Evolutionary conservation across 2,113 vertebrate species (phyloP), one percentile per base, ranked within the genome.

Genomic region (Saguinus midas): DNA sequence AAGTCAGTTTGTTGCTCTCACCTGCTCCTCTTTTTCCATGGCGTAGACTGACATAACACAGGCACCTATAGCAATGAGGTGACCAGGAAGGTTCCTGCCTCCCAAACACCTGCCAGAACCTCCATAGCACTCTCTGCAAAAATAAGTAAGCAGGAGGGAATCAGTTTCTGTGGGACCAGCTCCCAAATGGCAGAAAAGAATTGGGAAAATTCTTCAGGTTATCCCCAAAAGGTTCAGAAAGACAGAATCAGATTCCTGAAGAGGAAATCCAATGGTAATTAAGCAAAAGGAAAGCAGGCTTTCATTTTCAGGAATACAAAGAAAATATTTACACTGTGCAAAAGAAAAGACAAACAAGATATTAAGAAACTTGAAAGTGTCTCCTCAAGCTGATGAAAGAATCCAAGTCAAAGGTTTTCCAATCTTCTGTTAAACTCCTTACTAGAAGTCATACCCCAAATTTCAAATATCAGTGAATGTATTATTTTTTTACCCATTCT

Each of bases 101-200:
- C 11, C 12, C 97, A 98, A 81, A 91, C 95, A 76, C 97, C 98
- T 8, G 32, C 90, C 16, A 98, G 98, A 14, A 68, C 95, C 7
- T 55, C 82, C 11, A 87, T 96, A 57, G 93, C 97, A 45, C 95
- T 98, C 4, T 75, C 12, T 14, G 35, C 27, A 92, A 98, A 94
- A 43, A 14, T 50, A 98, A 99, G 52, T 99, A 99, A 3, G 98
- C 94, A 0, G 98, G 98, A 0, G 98, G 99, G 0, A 99, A 99
- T 98, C 98, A 0, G 98, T 99, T n/a, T 99, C 99, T 73, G 89
- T 98, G 11, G 97, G 99, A 8, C 98, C 99, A 14, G 99, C 98
- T 0, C 99, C 99, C 0, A 93, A 96, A 50, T 99, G 99, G 99
- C 99, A 99, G 95, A 99, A 98, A 91, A 98, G 98, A 66, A 99